Conservation (phyloP, 2,113 vertebrate species). For the Phainopepla nitens region DNA sequence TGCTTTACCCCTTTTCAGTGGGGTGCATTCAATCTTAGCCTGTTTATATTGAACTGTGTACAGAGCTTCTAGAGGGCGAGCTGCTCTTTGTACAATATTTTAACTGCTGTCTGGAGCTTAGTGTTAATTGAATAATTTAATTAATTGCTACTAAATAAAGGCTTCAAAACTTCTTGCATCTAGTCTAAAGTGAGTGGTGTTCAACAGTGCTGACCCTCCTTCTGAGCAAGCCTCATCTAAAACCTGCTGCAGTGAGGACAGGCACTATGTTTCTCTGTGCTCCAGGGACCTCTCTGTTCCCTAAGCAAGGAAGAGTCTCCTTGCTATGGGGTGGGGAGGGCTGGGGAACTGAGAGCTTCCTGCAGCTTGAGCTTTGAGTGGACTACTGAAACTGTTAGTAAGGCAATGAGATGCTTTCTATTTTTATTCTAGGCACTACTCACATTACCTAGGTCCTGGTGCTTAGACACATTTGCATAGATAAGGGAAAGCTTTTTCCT, state of each 20-base stretch:
- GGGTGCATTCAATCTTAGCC: conserved; percentile 61
- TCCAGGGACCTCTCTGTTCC: too few relatives aligned
- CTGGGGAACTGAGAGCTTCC: background rate
- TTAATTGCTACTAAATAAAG: conserved; percentile 80
- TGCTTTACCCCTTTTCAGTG: conserved; percentile 72
- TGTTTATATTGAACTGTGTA: conserved; percentile 62
- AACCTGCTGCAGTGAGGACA: background rate
- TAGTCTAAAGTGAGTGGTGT: background rate
- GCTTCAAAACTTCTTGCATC: conserved; percentile 61
- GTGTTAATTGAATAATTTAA: conserved; percentile 70
- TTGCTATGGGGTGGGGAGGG: accelerated
- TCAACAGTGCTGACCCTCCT: background rate
- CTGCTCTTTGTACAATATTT: conserved; percentile 70
- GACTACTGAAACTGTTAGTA: background rate
- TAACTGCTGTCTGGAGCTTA: conserved; percentile 70
- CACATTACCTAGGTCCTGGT: background rate
- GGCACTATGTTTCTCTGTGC: accelerated
- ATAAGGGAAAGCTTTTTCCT: background rate
- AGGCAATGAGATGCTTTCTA: background rate
- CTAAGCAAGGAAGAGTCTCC: background rate
- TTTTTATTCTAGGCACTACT: background rate
- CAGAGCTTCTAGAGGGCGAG: conserved; percentile 42
- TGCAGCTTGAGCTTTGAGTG: background rate
- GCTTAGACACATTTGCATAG: background rate
- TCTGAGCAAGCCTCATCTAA: background rate